Evolutionary conservation across 2,113 vertebrate genomes (phyloP).

Genomic region (Myxocyprinus asiaticus): DNA sequence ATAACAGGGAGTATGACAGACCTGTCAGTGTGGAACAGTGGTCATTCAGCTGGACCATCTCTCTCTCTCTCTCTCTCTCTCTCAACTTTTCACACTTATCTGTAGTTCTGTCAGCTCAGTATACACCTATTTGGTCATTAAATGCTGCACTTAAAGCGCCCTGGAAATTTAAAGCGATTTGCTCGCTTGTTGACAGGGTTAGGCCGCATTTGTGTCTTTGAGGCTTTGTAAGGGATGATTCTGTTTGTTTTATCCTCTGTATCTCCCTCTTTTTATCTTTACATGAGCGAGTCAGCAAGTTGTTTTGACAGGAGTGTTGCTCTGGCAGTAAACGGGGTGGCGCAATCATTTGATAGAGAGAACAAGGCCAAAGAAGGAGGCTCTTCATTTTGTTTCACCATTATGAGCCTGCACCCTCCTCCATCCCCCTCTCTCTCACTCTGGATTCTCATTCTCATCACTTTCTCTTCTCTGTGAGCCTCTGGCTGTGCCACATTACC

Average conservation of each 20-base stretch:
- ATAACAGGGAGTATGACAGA: constrained; percentile 24
- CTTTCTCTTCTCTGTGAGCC: background rate
- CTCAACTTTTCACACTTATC: background rate
- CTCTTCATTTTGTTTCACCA: constrained; percentile 20
- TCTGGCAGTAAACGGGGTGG: constrained; percentile 27
- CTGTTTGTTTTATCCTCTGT: background rate
- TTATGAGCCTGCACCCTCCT: background rate
- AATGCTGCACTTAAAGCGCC: constrained; percentile 1
- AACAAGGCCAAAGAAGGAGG: constrained; percentile 56
- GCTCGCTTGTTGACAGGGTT: constrained; percentile 6
- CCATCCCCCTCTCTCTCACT: background rate
- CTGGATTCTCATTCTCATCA: background rate
- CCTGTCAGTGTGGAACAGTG: background rate
- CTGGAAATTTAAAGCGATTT: constrained; percentile 8
- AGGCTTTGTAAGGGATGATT: background rate
- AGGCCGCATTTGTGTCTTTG: background rate
- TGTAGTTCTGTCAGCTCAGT: background rate
- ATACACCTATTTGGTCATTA: constrained; percentile 3
- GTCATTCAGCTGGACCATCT: background rate
- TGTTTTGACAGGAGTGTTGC: constrained; percentile 61
- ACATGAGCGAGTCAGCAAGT: constrained; percentile 25
- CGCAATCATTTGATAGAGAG: constrained; percentile 48
- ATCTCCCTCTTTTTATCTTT: constrained; percentile 29
- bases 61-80: no score
- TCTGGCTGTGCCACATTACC: constrained; percentile 4